phyloP scores from a whole-genome alignment of 2,888 invertebrate genomes.

The Campaea margaritaria region DNA sequence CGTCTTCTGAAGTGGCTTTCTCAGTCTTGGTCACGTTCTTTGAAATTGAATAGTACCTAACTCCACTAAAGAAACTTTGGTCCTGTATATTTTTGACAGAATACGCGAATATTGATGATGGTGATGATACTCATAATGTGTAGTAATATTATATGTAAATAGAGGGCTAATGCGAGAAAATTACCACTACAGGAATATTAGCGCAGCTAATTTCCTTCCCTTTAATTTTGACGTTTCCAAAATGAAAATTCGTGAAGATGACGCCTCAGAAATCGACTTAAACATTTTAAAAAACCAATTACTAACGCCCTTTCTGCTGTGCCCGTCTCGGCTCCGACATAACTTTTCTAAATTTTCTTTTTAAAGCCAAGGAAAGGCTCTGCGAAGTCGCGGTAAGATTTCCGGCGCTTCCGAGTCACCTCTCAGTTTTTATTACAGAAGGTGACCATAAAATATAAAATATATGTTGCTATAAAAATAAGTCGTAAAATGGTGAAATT shows the following conservation, averaged over 20 bases:
- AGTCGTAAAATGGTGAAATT: constrained; percentile 65
- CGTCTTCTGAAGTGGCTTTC: too few relatives aligned
- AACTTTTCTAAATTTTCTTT: constrained; percentile 30
- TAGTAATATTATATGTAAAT: too few relatives aligned
- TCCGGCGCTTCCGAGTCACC: constrained; percentile 46
- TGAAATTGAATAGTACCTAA: too few relatives aligned
- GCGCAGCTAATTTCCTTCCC: too few relatives aligned
- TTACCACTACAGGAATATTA: too few relatives aligned
- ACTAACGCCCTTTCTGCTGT: background rate
- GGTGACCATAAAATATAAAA: constrained; percentile 67
- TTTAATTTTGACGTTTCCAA: too few relatives aligned
- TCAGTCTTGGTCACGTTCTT: too few relatives aligned
- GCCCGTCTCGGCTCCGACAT: constrained; percentile 8
- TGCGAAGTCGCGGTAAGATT: constrained; percentile 34
- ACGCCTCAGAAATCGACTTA: background rate
- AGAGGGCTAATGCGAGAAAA: too few relatives aligned
- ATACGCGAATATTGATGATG: too few relatives aligned
- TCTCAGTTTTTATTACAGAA: constrained; percentile 52
- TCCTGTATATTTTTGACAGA: too few relatives aligned
- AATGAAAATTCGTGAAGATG: background rate
- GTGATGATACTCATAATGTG: too few relatives aligned
- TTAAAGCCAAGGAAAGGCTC: constrained; percentile 37
- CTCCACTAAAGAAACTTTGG: too few relatives aligned
- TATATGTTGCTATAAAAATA: constrained; percentile 67
- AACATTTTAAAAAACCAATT: constrained; percentile 10